Conservation (phyloP, 2,888 invertebrate genomes). For the Trachelus tabidus region DNA sequence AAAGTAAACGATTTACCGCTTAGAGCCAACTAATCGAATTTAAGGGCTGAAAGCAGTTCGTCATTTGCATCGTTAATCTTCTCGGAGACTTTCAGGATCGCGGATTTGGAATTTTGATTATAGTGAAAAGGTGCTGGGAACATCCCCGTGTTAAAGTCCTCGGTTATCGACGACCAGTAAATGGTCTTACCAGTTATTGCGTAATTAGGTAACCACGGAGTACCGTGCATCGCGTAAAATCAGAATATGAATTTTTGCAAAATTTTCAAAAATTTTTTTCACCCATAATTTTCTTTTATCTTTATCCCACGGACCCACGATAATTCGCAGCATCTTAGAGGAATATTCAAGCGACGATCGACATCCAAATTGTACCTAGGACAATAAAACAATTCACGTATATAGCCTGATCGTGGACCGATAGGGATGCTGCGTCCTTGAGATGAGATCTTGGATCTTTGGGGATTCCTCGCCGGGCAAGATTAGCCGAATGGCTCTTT, state of each 20-base stretch:
- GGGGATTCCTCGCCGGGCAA: no score
- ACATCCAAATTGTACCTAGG: no score
- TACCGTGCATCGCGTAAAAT: not conserved
- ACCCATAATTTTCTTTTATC: no score
- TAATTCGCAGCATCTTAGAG: no score
- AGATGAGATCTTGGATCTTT: no score
- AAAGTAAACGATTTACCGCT: not conserved
- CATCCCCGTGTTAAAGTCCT: not conserved
- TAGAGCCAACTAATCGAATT: not conserved
- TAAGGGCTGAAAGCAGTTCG: not conserved
- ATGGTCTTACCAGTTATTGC: not conserved
- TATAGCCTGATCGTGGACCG: no score
- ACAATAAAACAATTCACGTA: no score
- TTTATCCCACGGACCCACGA: no score
- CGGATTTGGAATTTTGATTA: not conserved
- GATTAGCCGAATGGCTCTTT: no score
- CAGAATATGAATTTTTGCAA: not conserved
- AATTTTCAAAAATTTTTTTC: not conserved
- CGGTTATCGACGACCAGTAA: not conserved
- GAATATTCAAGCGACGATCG: no score
- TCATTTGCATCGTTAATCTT: not conserved
- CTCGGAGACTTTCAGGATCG: not conserved
- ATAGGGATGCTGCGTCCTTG: no score
- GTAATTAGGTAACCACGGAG: not conserved
- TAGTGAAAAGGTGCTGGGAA: not conserved